Percentiles rank a stretch among this genome's conserved stretches.
phyloP scores from a whole-genome alignment of 2,113 vertebrate genomes.

The Ariopsis seemanni region DNA sequence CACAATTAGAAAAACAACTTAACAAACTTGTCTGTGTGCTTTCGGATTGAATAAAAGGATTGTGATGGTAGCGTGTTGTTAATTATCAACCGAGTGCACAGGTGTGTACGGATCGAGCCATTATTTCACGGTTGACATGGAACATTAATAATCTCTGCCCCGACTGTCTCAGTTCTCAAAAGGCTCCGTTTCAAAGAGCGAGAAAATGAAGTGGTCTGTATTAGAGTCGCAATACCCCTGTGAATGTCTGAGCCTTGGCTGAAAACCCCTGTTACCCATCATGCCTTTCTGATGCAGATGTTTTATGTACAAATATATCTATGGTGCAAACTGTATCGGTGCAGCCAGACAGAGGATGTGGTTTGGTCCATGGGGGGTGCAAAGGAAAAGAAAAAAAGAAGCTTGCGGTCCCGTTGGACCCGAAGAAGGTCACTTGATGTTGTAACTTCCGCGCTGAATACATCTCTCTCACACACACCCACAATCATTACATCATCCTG shows the following conservation, averaged over 20 bases:
- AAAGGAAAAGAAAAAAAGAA: constrained; percentile 18
- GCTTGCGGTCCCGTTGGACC: constrained; percentile 30
- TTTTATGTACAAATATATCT: constrained; percentile 16
- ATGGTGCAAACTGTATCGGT: neutral
- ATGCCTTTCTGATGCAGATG: constrained; percentile 43
- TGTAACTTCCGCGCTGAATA: constrained; percentile 8
- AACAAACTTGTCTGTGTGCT: neutral
- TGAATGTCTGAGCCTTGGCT: constrained; percentile 22
- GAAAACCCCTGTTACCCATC: constrained; percentile 35
- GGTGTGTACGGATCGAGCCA: neutral
- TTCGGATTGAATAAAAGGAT: constrained; percentile 10
- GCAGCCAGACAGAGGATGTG: constrained; percentile 44
- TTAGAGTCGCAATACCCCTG: neutral
- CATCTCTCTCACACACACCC: constrained; percentile 32
- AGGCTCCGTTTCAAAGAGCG: neutral
- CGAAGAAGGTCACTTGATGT: neutral
- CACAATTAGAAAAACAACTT: neutral
- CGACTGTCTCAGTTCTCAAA: neutral
- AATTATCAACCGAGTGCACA: neutral
- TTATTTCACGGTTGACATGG: neutral
- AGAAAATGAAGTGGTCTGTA: neutral
- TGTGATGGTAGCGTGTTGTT: no score
- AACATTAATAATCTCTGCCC: neutral
- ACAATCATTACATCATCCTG: constrained; percentile 27
- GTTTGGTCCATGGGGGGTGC: constrained; percentile 22